Evolutionary conservation across 2,797 vertebrate genomes (phyloP).

Genomic region (Delichon dasypus): DNA sequence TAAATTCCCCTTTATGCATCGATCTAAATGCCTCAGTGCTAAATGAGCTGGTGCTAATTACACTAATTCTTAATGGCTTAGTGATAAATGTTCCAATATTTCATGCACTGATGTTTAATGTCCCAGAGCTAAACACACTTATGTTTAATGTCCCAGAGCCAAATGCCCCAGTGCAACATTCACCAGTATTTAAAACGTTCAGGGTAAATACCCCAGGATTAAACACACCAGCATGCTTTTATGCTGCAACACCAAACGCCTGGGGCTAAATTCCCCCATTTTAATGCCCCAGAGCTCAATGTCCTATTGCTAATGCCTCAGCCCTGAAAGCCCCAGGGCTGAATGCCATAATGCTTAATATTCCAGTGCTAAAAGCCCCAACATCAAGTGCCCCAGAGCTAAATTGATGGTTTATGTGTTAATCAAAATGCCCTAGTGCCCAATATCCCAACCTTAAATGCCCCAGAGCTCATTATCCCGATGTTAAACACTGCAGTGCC

Average conservation of each 20-base stretch:
- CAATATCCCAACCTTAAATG: neutral
- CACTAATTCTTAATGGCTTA: neutral
- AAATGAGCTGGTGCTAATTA: neutral
- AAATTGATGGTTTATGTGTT: neutral
- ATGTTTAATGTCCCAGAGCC: neutral
- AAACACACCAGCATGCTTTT: neutral
- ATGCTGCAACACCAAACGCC: neutral
- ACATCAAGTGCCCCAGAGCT: too few relatives aligned
- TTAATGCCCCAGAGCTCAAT: neutral
- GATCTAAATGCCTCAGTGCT: neutral
- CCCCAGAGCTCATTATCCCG: too few relatives aligned
- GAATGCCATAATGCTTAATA: neutral
- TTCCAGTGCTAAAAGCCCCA: neutral
- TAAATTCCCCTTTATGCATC: neutral
- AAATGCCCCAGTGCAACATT: neutral
- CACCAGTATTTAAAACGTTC: neutral
- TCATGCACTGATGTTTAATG: neutral
- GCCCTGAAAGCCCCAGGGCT: neutral
- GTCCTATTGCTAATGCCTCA: neutral
- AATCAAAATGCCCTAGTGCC: neutral
- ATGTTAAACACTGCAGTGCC: neutral
- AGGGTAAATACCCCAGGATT: neutral
- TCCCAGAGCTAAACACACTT: neutral
- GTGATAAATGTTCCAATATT: neutral
- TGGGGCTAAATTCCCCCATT: neutral